phyloP scores from a whole-genome alignment of 1,140 invertebrate species.

The Patella vulgata region DNA sequence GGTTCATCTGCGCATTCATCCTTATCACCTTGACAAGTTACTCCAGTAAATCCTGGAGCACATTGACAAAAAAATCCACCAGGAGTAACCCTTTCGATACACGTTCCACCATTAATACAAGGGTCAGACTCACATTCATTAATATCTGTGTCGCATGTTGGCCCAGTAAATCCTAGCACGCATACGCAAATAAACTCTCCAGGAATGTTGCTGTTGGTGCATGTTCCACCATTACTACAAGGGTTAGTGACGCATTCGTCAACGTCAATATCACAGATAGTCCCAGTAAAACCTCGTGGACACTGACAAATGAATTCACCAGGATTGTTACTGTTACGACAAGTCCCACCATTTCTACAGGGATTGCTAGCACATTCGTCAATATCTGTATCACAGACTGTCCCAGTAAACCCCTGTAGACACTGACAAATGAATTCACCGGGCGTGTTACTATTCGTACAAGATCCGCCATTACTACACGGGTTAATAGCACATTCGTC shows the following conservation, averaged over 20 bases:
- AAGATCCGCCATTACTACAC: conserved; percentile 49
- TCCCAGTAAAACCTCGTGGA: conserved; percentile 88
- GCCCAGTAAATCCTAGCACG: conserved; percentile 65
- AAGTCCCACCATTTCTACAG: conserved; percentile 43
- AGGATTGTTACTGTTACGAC: conserved; percentile 24
- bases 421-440: conserved; percentile 42
- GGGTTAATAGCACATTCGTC: conserved; percentile 22
- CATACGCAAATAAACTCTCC: conserved; percentile 76
- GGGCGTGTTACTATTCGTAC: conserved; percentile 64
- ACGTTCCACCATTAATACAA: conserved; percentile 47
- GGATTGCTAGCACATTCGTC: conserved; percentile 44
- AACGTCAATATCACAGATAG: conserved; percentile 90
- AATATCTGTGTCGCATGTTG: conserved; percentile 43
- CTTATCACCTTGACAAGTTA: conserved; percentile 64
- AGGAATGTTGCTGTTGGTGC: conserved; percentile 40
- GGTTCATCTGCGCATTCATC: conserved; percentile 57
- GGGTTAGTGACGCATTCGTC: conserved; percentile 93
- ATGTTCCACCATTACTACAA: conserved; percentile 47
- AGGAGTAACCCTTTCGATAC: conserved; percentile 68
- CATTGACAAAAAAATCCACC: conserved; percentile 75
- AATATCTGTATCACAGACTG: conserved; percentile 35
- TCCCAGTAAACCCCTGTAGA: conserved; percentile 78
- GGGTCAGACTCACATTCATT: conserved; percentile 42
- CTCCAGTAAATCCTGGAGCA: no score
- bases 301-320: conserved; percentile 88